Evolutionary conservation across 1,140 invertebrate genomes (phyloP).

Genomic region (Temnothorax curvispinosus): DNA sequence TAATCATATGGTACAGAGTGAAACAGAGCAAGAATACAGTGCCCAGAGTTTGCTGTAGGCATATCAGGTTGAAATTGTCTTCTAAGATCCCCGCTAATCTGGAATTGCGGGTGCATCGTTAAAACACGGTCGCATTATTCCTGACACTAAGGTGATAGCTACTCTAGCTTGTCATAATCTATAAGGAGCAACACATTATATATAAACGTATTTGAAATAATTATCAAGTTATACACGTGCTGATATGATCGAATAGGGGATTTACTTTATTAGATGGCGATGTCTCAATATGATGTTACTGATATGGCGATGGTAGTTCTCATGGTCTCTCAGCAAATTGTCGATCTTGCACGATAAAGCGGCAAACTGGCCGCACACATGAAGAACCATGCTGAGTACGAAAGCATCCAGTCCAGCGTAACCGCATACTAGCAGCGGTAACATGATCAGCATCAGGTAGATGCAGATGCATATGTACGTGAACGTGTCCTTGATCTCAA

Average conservation of each 20-base stretch:
- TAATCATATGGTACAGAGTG: background rate
- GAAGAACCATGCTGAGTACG: slow-evolving; percentile 46
- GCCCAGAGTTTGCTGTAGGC: slow-evolving; percentile 28
- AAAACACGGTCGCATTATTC: background rate
- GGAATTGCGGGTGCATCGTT: background rate
- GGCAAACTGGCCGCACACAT: slow-evolving; percentile 56
- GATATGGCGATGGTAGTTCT: background rate
- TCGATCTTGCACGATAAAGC: slow-evolving; percentile 24
- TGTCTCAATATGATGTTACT: slow-evolving; percentile 4
- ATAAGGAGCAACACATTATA: background rate
- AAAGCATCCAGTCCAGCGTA: background rate
- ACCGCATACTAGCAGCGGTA: background rate
- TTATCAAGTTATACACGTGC: background rate
- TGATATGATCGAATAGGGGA: background rate
- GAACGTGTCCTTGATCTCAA: slow-evolving; percentile 17
- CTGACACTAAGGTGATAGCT: background rate
- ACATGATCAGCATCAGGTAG: background rate
- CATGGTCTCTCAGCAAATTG: background rate
- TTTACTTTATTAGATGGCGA: slow-evolving; percentile 35
- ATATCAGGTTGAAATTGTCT: slow-evolving; percentile 30
- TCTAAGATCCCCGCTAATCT: slow-evolving; percentile 43
- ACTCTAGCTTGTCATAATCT: background rate
- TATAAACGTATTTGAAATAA: background rate
- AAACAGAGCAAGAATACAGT: slow-evolving; percentile 34
- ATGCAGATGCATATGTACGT: slow-evolving; percentile 29